Conservation (phyloP, 2,888 invertebrate genomes). For the Dicycla oo region DNA sequence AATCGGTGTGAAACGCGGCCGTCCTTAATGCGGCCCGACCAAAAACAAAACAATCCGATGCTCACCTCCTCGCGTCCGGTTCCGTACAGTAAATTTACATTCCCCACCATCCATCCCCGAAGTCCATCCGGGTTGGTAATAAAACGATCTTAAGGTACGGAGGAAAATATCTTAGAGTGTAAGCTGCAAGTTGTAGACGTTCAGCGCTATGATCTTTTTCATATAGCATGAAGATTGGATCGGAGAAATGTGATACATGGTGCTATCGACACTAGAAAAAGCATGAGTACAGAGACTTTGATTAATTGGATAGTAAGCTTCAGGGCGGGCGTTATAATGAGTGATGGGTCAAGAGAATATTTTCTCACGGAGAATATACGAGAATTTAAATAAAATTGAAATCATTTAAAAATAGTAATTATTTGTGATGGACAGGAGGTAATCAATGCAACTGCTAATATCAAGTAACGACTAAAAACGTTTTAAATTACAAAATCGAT, state of each 20-base stretch:
- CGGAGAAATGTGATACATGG: background rate
- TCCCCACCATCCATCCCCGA: slow-evolving; percentile 89
- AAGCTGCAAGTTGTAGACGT: slow-evolving; percentile 59
- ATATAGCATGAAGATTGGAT: background rate
- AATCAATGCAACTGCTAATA: too few species aligned
- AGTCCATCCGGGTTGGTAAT: slow-evolving; percentile 89
- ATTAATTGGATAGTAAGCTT: background rate
- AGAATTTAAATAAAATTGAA: too few species aligned
- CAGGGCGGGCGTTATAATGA: too few species aligned
- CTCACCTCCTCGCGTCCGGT: slow-evolving; percentile 89
- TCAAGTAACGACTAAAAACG: too few species aligned
- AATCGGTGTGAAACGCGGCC: slow-evolving; percentile 73
- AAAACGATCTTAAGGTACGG: slow-evolving; percentile 89
- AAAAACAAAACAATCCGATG: slow-evolving; percentile 90
- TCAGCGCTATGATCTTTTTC: slow-evolving; percentile 51
- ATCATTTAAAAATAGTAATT: too few species aligned
- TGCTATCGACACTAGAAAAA: background rate
- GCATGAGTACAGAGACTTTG: background rate
- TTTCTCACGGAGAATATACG: too few species aligned
- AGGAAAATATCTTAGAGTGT: slow-evolving; percentile 86
- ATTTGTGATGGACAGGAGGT: too few species aligned
- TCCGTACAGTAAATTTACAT: slow-evolving; percentile 89
- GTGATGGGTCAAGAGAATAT: too few species aligned
- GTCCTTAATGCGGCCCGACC: slow-evolving; percentile 82
- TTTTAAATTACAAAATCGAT: too few species aligned